phyloP scores from a whole-genome alignment of 1,140 invertebrate genomes.

The Drosophila saltans region DNA sequence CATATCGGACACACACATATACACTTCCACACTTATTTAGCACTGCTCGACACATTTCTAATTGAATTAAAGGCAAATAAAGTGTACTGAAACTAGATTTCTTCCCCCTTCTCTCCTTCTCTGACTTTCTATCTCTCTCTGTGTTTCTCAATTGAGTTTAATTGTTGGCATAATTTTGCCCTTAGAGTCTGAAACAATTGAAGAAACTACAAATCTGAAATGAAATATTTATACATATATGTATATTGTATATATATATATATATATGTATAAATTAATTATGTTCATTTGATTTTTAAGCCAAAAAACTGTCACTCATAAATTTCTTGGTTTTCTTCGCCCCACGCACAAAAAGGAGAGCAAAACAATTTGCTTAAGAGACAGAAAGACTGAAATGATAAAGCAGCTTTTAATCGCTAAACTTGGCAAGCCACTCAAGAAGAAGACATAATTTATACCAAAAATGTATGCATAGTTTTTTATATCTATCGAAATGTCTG shows the following conservation, averaged over 20 bases:
- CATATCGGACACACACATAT: constrained; percentile 46
- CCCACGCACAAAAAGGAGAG: constrained; percentile 59
- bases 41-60: constrained; percentile 65
- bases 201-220: constrained; percentile 60
- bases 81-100: constrained; percentile 69
- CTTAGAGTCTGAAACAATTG: constrained; percentile 49
- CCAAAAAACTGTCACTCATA: constrained; percentile 76
- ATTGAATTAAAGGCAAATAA: constrained; percentile 82
- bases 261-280: constrained; percentile 38
- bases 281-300: constrained; percentile 35
- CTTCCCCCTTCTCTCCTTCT: not conserved
- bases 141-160: constrained; percentile 69
- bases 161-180: constrained; percentile 67
- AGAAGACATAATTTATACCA: constrained; percentile 34
- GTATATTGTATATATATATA: not conserved
- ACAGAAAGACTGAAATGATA: constrained; percentile 52
- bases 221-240: constrained; percentile 6
- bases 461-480: not conserved
- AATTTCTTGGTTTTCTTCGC: constrained; percentile 42
- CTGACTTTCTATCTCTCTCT: not conserved
- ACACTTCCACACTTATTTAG: not conserved
- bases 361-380: constrained; percentile 73
- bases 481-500: constrained; percentile 8
- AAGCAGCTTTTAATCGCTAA: constrained; percentile 82
- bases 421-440: constrained; percentile 68